Evolutionary conservation across 2,888 invertebrate species (phyloP), one percentile per base, ranked within the genome.

Genomic region (Lithophane ornitopus): DNA sequence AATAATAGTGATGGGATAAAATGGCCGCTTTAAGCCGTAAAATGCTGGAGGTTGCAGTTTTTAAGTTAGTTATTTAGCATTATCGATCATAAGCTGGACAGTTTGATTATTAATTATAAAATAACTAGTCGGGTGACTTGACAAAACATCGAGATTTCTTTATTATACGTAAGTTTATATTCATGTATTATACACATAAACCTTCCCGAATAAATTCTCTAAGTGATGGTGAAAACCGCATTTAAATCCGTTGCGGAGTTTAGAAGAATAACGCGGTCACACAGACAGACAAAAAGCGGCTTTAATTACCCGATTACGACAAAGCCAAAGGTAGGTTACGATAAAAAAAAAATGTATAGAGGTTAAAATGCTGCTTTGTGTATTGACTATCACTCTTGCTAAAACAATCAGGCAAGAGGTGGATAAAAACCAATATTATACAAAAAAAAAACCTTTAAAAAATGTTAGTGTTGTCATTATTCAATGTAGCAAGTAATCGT

Each of bases 401-500:
- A n/a, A 74, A 28, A 54, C 22, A 54, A 44, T 19, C 12, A 46
- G 19, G 12, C 56, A 65, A 68, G 72, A 22, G 28, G 22, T 44
- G 14, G 7, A 34, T 2, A 66, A 52, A 56, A 44, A 44, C 19
- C 26, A 26, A 56, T 66, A 56, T 39, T 14, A 49, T 1, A 71
- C 41, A 19, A 26, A 41, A 59, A 39, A 39, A 79, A 81, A 67
- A 12, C 2, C n/a, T 52, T 22, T 12, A 61, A 66, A 63, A 39
- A 74, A 67, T 59, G 70, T 22, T 58, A 67, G 46, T n/a, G 67
- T 39, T 56, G 39, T 61, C 58, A 75, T 76, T 72, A 85, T 74
- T 78, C 65, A 87, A 78, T 26, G 28, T 85, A 52, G 16, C 56
- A 59, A 67, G 62, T 74, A 76, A 78, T 76, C 44, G 56, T 56